Base-by-base conservation (phyloP, 2,797 vertebrate species). In the Alectoris magna region DNA sequence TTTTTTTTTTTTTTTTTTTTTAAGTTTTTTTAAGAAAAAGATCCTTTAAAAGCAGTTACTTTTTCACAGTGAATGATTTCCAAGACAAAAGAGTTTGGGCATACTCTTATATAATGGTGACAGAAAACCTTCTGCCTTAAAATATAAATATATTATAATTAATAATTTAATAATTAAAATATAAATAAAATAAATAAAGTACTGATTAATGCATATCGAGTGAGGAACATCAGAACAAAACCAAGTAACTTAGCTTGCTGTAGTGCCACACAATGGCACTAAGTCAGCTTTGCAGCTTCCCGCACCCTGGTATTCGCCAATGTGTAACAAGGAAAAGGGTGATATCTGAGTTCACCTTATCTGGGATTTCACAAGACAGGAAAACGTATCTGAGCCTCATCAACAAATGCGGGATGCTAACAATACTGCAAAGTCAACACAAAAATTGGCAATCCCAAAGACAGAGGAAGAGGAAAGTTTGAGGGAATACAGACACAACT, bases 261-360 rank as follows among this genome's bases (percentile, higher is more conserved):
- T 34, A 34, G 39, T 39, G 9, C 9, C 39, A 39, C 29, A 72
- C 48, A 60, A 19, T 3, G 24, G 22, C 43, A 68, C 18, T 11
- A 67, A 22, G 5, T 29, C 26, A 69, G 14, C 36, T 49, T 43
- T 34, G 31, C 2, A 7, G 44, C 21, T 88, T 77, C 44, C 41
- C 1, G 1, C 24, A 29, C 10, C 2, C 27, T 58, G 16, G 34
- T 39, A 48, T 15, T 60, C 44, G 80, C 58, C 5, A 3, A 38
- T 1, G 4, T 6, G 9, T 14, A n/a, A 7, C 3, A 70, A 68
- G 1, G 8, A 58, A 21, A 72, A 69, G 26, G 17, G 0, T 3
- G 24, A 55, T 18, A 53, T 0, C 10, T 36, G 29, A 63, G 62
- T 70, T 43, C 55, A 43, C 27, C 24, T 1, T 19, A n/a, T 8